These are phyloP conservation scores for Tupaia tana DNA, from an alignment of 2,113 vertebrate species.

Conservation along the genomic window DNA sequence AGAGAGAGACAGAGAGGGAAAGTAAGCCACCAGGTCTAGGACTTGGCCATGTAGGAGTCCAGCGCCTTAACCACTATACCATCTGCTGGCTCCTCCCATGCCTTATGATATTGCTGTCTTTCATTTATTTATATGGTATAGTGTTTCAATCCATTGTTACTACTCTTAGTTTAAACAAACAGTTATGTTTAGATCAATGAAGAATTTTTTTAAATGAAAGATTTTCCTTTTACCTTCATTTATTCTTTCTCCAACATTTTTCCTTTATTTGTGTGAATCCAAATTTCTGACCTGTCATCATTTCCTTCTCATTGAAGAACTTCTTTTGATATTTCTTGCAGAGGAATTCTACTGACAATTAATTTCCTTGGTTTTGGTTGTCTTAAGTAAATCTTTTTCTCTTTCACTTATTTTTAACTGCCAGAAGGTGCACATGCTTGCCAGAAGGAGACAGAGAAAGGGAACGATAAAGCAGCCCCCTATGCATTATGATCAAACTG, in stretches of 20 bases:
- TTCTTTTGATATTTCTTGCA: conserved; percentile 26
- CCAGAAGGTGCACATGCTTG: no score
- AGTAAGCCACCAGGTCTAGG: no score
- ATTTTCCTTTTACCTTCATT: conserved; percentile 19
- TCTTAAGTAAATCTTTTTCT: background rate
- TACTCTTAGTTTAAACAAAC: conserved; percentile 10
- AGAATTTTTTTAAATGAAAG: background rate
- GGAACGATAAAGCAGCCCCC: no score
- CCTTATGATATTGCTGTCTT: background rate
- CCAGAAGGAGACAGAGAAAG: no score
- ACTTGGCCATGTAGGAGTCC: no score
- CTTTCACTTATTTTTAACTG: background rate
- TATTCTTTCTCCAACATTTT: conserved; percentile 13
- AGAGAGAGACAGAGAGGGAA: no score
- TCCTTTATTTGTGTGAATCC: background rate
- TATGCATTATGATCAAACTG: no score
- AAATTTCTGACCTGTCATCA: conserved; percentile 16
- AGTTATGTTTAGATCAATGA: background rate
- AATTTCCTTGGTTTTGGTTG: background rate
- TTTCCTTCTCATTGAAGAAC: conserved; percentile 11
- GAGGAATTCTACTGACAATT: background rate
- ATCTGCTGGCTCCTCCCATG: background rate
- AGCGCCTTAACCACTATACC: no score
- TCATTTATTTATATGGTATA: background rate
- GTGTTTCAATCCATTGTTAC: background rate